phyloP scores from a whole-genome alignment of 1,140 invertebrate species.

The Dinothrombium tinctorium region DNA sequence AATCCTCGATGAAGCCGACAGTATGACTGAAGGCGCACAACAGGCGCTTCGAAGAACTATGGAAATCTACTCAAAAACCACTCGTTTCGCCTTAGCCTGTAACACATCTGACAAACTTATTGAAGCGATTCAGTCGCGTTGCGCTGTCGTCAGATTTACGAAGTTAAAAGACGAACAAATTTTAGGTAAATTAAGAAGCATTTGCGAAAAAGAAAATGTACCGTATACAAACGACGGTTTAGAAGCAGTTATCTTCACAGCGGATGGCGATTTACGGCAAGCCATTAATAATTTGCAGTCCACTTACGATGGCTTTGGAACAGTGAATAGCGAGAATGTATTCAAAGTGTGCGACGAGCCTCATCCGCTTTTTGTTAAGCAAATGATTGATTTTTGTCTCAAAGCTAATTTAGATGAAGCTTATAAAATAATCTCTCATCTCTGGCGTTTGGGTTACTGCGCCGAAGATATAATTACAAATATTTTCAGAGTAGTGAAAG shows the following conservation, averaged over 20 bases:
- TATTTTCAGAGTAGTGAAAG: conserved; percentile 79
- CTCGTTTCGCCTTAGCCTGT: conserved; percentile 89
- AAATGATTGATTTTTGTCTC: conserved; percentile 66
- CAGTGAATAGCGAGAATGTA: conserved; percentile 82
- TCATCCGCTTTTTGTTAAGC: conserved; percentile 73
- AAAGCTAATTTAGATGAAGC: conserved; percentile 59
- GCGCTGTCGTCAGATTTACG: conserved; percentile 85
- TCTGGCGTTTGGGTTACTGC: conserved; percentile 82
- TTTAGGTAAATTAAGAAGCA: conserved; percentile 45
- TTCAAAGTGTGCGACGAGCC: conserved; percentile 99
- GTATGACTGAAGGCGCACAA: conserved; percentile 94
- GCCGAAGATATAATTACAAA: conserved; percentile 87
- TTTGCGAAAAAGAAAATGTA: conserved; percentile 39
- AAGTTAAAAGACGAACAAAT: conserved; percentile 65
- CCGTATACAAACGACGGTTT: conserved; percentile 78
- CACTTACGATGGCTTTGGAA: conserved; percentile 76
- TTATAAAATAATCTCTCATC: conserved; percentile 57
- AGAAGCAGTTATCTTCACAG: conserved; percentile 89
- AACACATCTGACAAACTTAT: conserved; percentile 99
- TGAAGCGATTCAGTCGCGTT: conserved; percentile 90
- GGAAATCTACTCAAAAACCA: conserved; percentile 94
- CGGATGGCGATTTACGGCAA: conserved; percentile 92
- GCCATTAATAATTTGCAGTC: conserved; percentile 96
- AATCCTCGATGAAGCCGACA: conserved; percentile 96
- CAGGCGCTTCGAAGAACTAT: conserved; percentile 90